These are phyloP conservation scores for Egretta garzetta DNA, from an alignment of 2,113 vertebrate species.

Conservation along the genomic window DNA sequence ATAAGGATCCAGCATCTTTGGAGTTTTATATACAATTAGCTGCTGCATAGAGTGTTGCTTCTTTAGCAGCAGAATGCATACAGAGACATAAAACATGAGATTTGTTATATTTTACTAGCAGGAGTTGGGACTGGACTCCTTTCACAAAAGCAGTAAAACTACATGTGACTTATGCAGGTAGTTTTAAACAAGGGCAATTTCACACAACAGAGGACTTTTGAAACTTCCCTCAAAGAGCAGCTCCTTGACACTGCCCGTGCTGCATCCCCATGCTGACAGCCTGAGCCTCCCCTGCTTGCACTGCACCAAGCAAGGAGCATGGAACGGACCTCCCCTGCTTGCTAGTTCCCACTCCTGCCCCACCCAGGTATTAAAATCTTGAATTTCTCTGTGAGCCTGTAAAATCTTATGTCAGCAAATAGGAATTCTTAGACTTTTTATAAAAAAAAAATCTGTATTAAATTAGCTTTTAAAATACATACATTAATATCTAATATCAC, in stretches of 20 bases:
- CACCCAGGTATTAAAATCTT: neutral
- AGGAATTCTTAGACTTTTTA: neutral
- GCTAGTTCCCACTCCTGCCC: neutral
- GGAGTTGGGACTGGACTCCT: neutral
- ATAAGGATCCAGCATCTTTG: neutral
- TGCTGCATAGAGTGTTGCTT: neutral
- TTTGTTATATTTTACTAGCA: neutral
- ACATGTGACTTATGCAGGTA: fast-evolving
- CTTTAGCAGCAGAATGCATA: neutral
- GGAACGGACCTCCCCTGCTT: neutral
- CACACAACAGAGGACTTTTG: neutral
- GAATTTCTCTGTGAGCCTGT: neutral
- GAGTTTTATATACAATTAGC: neutral
- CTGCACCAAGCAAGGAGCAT: neutral
- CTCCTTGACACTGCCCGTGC: neutral
- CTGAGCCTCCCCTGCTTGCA: neutral
- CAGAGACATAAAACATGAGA: neutral
- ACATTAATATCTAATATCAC: neutral
- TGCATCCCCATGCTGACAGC: neutral
- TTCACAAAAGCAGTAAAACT: neutral
- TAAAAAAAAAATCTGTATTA: neutral
- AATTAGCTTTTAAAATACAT: neutral
- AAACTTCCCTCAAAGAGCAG: neutral
- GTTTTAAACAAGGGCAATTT: neutral
- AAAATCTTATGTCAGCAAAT: neutral